Evolutionary conservation across 2,113 vertebrate genomes (phyloP), one percentile per base, ranked within the genome.

Genomic region (Callorhinus ursinus): DNA sequence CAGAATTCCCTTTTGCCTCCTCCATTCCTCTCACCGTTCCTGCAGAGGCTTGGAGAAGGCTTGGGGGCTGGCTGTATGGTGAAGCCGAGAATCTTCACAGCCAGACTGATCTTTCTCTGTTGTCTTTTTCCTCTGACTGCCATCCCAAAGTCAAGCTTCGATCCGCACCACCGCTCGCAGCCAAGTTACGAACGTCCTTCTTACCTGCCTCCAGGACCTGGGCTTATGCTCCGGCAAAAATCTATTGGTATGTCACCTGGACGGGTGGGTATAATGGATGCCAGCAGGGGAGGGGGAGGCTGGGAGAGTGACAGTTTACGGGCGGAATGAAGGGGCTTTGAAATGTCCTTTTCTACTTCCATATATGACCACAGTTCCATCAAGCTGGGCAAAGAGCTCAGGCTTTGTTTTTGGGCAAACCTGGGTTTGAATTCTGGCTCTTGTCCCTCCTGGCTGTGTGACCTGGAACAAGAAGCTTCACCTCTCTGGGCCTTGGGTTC

Each of bases 161-260:
- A 99, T 90, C 99, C 99, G 90, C 98, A 99, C 6, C 99, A 99
- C 95, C 98, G 99, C 90, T 98, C 99, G 11, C 99, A 99, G 91
- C 97, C 99, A 7, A 99, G 99, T 87, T 99, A 99, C 5, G 99
- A 99, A 69, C 99, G 99, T 22, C 99, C 99, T n/a, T 99, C 99
- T 24, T 99, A 99, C 96, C 98, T 99, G 93, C 99, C 99, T 85
- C 99, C 99, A 61, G 99, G 99, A 57, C 99, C 97, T 69, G 99
- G 99, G 97, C 99, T 99, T 98, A 99, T 99, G 98, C 99, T 99
- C 98, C 99, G 99, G 96, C 99, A 99, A 98, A 99, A 99, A 97
- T 99, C 99, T 82, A 99, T 99, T 93, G 99, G 99, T 99, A 99
- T 99, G 99, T 93, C 71, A 28, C 59, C 13, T 14, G 22, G 7